Evolutionary conservation across 2,888 invertebrate genomes (phyloP).

Genomic region (Phlogophora meticulosa): DNA sequence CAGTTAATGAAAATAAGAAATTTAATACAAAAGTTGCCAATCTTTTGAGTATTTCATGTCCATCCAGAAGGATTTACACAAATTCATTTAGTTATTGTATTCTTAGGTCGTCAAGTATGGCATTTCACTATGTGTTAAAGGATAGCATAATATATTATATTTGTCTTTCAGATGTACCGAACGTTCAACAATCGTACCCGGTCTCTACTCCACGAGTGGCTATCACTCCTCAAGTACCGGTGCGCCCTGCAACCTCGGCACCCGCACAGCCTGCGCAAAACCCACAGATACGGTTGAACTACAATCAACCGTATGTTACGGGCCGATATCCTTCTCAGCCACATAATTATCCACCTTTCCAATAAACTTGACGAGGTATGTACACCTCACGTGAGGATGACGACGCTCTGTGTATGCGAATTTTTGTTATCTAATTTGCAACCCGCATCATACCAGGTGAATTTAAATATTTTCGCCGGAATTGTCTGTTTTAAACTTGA

Average conservation of each 20-base stretch:
- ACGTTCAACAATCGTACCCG: conserved; percentile 38
- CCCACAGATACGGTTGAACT: conserved; percentile 33
- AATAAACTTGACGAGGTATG: conserved; percentile 65
- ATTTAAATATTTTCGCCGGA: conserved; percentile 9
- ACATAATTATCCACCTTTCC: conserved; percentile 67
- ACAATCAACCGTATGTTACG: conserved; percentile 52
- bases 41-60: too few species aligned
- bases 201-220: conserved; percentile 36
- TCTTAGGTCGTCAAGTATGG: background rate
- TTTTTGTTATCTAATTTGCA: conserved; percentile 2
- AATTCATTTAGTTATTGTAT: background rate
- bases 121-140: background rate
- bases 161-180: conserved; percentile 44
- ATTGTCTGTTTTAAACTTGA: background rate
- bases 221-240: conserved; percentile 35
- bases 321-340: conserved; percentile 63
- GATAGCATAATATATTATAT: background rate
- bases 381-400: conserved; percentile 22
- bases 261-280: conserved; percentile 35
- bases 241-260: conserved; percentile 40
- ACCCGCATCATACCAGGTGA: conserved; percentile 8
- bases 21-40: too few species aligned
- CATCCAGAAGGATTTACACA: background rate
- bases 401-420: conserved; percentile 38
- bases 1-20: too few species aligned